A percentile compares a stretch with the other conserved stretches of the same genome.
Evolutionary conservation across 2,888 invertebrate species (phyloP).

Genomic region (Drosophila ustulata): DNA sequence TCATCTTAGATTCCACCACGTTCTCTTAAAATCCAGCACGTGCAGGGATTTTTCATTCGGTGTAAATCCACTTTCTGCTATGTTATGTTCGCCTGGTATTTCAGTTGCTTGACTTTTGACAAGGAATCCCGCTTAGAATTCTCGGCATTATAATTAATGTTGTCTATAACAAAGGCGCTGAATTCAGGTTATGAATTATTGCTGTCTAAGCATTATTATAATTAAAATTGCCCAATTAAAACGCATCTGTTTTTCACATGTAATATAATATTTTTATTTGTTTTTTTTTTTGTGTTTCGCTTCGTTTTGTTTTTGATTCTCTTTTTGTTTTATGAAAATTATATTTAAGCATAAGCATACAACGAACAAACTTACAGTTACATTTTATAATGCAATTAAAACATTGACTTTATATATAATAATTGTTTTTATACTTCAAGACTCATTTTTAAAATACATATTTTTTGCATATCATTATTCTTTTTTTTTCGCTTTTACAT

Average conservation of each 20-base stretch:
- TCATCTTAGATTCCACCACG: too few relatives aligned
- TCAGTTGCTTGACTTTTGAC: too few relatives aligned
- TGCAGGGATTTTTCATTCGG: too few relatives aligned
- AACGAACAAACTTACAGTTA: slow-evolving; percentile 76
- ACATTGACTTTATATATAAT: slow-evolving; percentile 78
- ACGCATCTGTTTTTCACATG: slow-evolving; percentile 30
- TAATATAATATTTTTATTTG: slow-evolving; percentile 60
- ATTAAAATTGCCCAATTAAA: neutral
- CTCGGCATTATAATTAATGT: too few relatives aligned
- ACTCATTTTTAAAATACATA: slow-evolving; percentile 45
- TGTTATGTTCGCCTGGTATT: too few relatives aligned
- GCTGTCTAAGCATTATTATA: too few relatives aligned
- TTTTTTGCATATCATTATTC: slow-evolving; percentile 22
- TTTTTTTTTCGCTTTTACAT: slow-evolving; percentile 12
- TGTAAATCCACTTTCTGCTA: too few relatives aligned
- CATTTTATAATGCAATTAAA: slow-evolving; percentile 77
- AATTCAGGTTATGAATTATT: too few relatives aligned
- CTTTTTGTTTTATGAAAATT: slow-evolving; percentile 75
- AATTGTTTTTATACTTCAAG: slow-evolving; percentile 62
- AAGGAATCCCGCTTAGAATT: too few relatives aligned
- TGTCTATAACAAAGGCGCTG: too few relatives aligned
- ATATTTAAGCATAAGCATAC: slow-evolving; percentile 74
- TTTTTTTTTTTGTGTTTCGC: slow-evolving; percentile 19
- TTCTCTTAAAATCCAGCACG: too few relatives aligned
- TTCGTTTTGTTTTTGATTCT: slow-evolving; percentile 33